Evolutionary conservation across 1,140 invertebrate species (phyloP).

Genomic region (Batillaria attramentaria): DNA sequence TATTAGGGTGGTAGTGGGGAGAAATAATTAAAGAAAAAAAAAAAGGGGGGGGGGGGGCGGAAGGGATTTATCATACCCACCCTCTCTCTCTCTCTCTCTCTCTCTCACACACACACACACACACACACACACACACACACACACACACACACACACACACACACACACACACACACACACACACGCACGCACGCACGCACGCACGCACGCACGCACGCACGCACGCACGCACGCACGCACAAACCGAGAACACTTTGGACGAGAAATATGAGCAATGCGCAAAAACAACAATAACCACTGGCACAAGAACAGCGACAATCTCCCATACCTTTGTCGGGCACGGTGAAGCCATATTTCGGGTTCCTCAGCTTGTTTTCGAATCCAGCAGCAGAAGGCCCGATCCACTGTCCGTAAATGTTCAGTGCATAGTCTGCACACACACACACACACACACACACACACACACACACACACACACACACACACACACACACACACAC

Average conservation of each 20-base stretch:
- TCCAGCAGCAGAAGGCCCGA: constrained; percentile 47
- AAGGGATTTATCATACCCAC: too few species aligned
- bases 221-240: background rate
- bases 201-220: constrained; percentile 6
- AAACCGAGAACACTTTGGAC: too few species aligned
- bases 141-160: too few species aligned
- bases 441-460: background rate
- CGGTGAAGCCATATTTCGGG: constrained; percentile 46
- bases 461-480: background rate
- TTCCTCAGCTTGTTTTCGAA: constrained; percentile 50
- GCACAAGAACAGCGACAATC: too few species aligned
- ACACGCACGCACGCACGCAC: constrained; percentile 5
- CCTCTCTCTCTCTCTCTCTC: too few species aligned
- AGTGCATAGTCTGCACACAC: constrained; percentile 47
- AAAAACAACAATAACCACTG: too few species aligned
- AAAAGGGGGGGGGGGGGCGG: too few species aligned
- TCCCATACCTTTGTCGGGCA: constrained; percentile 38
- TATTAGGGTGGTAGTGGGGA: background rate
- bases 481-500: background rate
- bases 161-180: constrained; percentile 19
- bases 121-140: too few species aligned
- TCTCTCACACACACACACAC: too few species aligned
- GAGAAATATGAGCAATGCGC: too few species aligned
- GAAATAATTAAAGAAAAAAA: too few species aligned
- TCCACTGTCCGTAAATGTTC: constrained; percentile 54